A percentile compares a stretch with the other conserved stretches of the same genome.
phyloP scores from a whole-genome alignment of 2,888 invertebrate genomes.

The Brachyptera risi region DNA sequence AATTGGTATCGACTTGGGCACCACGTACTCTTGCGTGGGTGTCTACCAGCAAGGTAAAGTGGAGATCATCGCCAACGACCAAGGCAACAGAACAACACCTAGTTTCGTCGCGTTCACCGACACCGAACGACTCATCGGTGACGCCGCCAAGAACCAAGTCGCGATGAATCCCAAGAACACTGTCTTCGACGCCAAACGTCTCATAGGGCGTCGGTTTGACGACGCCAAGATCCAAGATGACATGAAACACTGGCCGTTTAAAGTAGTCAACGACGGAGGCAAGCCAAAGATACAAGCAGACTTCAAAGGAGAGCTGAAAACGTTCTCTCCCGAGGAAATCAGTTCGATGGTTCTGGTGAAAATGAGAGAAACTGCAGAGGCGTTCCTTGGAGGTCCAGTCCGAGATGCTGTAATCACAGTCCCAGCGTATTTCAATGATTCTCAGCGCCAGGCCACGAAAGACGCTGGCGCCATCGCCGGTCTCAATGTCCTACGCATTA shows the following conservation, averaged over 20 bases:
- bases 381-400: conserved; percentile 78
- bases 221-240: conserved; percentile 75
- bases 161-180: conserved; percentile 71
- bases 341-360: conserved; percentile 90
- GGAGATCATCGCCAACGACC: conserved; percentile 57
- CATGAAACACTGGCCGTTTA: conserved; percentile 82
- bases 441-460: conserved; percentile 88
- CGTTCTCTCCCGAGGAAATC: conserved; percentile 87
- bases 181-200: conserved; percentile 71
- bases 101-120: conserved; percentile 80
- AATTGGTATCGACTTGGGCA: conserved; percentile 54
- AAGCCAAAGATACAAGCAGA: conserved; percentile 62
- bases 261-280: conserved; percentile 60
- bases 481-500: conserved; percentile 82
- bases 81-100: conserved; percentile 85
- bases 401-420: conserved; percentile 86
- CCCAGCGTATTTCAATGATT: conserved; percentile 88
- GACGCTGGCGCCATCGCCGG: conserved; percentile 65
- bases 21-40: conserved; percentile 55
- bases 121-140: conserved; percentile 58
- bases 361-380: conserved; percentile 91
- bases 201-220: conserved; percentile 77
- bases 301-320: conserved; percentile 50
- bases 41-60: conserved; percentile 43
- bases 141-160: conserved; percentile 56